Conservation (phyloP, 2,113 vertebrate genomes). For the Litocranius walleri region DNA sequence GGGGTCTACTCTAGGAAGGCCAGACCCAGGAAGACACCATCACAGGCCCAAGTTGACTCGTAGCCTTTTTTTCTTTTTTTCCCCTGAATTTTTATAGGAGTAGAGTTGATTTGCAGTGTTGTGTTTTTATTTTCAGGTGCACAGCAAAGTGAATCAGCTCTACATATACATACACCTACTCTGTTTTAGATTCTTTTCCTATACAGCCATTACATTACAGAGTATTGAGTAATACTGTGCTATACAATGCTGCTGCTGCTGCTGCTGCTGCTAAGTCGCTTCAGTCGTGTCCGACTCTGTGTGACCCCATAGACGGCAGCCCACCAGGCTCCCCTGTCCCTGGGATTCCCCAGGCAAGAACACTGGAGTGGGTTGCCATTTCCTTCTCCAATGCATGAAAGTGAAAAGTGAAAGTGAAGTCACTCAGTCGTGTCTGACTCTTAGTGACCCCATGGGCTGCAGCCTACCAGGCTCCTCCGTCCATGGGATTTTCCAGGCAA, state of each 20-base stretch:
- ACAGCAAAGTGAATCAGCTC: background rate
- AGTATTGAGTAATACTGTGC: background rate
- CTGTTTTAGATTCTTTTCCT: background rate
- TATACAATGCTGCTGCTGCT: background rate
- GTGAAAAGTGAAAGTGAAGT: too few species aligned
- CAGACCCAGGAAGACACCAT: background rate
- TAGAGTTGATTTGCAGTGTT: background rate
- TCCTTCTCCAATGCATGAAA: too few species aligned
- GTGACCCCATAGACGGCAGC: too few species aligned
- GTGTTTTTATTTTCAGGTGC: background rate
- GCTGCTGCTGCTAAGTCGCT: too few species aligned
- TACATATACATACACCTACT: background rate
- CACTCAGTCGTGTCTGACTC: fast-evolving
- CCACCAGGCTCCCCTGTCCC: too few species aligned
- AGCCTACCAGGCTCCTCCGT: too few species aligned
- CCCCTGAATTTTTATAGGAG: fast-evolving
- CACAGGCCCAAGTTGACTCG: background rate
- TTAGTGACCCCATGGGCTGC: too few species aligned
- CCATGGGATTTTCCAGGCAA: too few species aligned
- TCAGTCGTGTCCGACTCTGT: too few species aligned
- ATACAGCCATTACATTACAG: background rate
- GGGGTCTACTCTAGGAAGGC: background rate
- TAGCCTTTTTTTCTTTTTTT: background rate
- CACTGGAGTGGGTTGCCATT: too few species aligned
- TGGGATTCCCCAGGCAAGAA: too few species aligned